Evolutionary conservation across 2,113 vertebrate species (phyloP).

Genomic region (Sakesphorus luctuosus): DNA sequence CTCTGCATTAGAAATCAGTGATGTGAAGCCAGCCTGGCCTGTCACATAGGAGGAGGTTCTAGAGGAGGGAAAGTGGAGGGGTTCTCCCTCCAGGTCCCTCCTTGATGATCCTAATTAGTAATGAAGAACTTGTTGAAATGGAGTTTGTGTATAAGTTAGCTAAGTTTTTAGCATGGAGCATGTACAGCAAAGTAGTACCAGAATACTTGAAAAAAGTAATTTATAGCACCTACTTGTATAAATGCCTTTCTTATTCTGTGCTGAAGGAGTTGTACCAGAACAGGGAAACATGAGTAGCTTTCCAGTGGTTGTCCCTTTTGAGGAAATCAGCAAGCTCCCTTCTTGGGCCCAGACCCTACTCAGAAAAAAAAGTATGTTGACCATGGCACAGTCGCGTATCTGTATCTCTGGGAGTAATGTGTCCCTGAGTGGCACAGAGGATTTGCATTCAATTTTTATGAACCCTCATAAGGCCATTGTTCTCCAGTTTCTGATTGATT

Average conservation of each 20-base stretch:
- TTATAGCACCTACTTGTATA: not conserved
- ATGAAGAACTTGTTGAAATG: not conserved
- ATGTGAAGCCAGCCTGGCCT: not conserved
- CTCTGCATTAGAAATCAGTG: not conserved
- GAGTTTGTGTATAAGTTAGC: not conserved
- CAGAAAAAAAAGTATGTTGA: not conserved
- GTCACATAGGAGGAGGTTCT: not conserved
- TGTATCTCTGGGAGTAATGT: slow-evolving; percentile 6
- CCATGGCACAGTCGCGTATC: not conserved
- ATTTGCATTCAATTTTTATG: slow-evolving; percentile 53
- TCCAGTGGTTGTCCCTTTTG: not conserved
- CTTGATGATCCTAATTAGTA: not conserved
- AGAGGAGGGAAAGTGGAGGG: not conserved
- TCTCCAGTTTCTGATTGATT: slow-evolving; percentile 67
- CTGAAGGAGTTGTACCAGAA: not conserved
- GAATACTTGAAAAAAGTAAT: not conserved
- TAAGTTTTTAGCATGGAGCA: not conserved
- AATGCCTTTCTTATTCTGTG: not conserved
- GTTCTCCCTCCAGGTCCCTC: not conserved
- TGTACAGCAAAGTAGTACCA: not conserved
- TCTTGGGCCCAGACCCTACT: not conserved
- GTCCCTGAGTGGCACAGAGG: not conserved
- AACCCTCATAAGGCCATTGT: slow-evolving; percentile 30
- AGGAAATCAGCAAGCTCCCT: not conserved
- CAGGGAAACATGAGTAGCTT: not conserved